Evolutionary conservation across 2,113 vertebrate genomes (phyloP).

Genomic region (Eptesicus fuscus): DNA sequence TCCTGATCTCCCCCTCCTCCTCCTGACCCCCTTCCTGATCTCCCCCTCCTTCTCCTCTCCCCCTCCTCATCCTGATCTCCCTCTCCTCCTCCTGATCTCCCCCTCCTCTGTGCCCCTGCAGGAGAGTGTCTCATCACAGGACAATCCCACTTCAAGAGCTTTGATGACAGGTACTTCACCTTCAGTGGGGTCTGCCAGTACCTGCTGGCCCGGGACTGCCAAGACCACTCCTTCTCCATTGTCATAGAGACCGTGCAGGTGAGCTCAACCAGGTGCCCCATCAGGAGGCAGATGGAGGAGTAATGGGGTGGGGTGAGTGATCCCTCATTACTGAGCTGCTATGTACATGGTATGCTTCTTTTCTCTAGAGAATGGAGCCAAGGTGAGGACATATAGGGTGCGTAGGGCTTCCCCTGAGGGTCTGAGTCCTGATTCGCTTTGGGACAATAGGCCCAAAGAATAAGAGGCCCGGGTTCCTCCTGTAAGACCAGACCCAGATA

Average conservation of each 20-base stretch:
- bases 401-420: background rate
- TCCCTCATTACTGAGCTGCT: background rate
- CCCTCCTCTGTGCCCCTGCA: conserved; percentile 63
- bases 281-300: background rate
- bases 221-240: conserved; percentile 87
- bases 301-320: no score
- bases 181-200: conserved; percentile 95
- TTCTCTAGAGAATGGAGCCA: background rate
- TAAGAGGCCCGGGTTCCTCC: background rate
- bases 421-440: background rate
- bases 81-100: background rate
- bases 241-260: conserved; percentile 95
- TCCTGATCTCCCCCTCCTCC: no score
- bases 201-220: conserved; percentile 90
- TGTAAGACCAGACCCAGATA: background rate
- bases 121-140: conserved; percentile 95
- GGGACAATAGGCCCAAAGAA: background rate
- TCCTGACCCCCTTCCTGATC: no score
- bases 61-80: no score
- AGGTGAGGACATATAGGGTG: background rate
- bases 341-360: fast-evolving
- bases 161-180: conserved; percentile 95
- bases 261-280: background rate
- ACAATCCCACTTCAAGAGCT: conserved; percentile 97
- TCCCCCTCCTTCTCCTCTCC: no score